These are phyloP conservation scores for Oenanthe oenanthe DNA, from an alignment of 2,113 vertebrate genomes.

Conservation along the genomic window DNA sequence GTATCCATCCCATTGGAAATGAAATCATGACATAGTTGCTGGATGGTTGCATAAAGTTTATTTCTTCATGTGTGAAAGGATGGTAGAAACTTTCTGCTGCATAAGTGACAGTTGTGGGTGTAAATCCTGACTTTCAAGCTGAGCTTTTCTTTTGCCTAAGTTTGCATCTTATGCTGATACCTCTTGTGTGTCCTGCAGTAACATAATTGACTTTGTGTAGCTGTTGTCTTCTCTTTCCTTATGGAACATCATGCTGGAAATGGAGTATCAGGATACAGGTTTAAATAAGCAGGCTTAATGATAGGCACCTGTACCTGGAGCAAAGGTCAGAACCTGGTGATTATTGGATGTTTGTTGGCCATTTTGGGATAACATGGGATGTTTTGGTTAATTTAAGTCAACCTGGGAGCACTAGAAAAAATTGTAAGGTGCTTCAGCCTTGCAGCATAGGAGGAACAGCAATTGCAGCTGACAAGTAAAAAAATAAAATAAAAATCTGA, in stretches of 20 bases:
- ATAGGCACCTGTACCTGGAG: background rate
- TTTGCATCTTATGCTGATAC: background rate
- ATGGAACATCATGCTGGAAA: background rate
- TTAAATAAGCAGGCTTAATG: background rate
- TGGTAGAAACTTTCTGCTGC: background rate
- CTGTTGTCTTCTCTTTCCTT: background rate
- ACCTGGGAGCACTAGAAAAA: background rate
- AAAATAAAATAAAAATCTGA: background rate
- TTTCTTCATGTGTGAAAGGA: background rate
- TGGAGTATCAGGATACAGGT: background rate
- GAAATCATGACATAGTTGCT: background rate
- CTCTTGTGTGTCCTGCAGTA: background rate
- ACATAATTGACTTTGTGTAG: background rate
- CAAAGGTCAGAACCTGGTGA: background rate
- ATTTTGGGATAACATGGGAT: fast-evolving
- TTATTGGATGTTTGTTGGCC: background rate
- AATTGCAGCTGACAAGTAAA: background rate
- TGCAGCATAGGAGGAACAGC: background rate
- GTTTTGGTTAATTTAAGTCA: background rate
- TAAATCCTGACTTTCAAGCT: background rate
- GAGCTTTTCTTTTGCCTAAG: background rate
- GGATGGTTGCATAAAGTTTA: background rate
- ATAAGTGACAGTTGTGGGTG: background rate
- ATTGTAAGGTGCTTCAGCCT: background rate
- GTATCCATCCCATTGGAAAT: background rate